Evolutionary conservation across 2,888 invertebrate species (phyloP).

Genomic region (Geophilus truncorum): DNA sequence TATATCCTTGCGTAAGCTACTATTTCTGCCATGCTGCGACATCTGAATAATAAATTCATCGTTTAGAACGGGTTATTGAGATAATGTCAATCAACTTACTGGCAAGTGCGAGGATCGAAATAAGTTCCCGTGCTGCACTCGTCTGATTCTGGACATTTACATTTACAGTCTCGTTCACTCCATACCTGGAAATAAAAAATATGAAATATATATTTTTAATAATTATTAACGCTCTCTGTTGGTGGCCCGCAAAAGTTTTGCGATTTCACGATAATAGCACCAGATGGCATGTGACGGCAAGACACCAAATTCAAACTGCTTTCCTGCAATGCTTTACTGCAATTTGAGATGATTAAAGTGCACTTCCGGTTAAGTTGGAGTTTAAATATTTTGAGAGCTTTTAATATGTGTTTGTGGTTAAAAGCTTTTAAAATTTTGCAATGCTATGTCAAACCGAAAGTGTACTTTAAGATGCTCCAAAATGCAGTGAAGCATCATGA

Average conservation of each 20-base stretch:
- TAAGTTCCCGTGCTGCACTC: constrained; percentile 38
- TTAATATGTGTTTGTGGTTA: no score
- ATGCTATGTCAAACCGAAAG: no score
- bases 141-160: constrained; percentile 36
- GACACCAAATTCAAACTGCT: no score
- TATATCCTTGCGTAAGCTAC: background rate
- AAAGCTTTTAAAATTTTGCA: no score
- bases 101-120: constrained; percentile 38
- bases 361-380: no score
- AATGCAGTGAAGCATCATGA: no score
- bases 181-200: constrained; percentile 32
- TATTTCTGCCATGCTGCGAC: background rate
- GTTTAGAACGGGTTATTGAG: no score
- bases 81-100: constrained; percentile 8
- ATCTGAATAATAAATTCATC: background rate
- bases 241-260: background rate
- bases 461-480: no score
- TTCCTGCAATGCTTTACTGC: no score
- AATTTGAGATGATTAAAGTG: no score
- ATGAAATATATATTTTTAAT: background rate
- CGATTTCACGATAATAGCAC: background rate
- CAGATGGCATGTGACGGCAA: background rate
- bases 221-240: background rate
- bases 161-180: constrained; percentile 37
- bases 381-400: no score